phyloP scores from a whole-genome alignment of 1,140 invertebrate species.

The Protaetia brevitarsis region DNA sequence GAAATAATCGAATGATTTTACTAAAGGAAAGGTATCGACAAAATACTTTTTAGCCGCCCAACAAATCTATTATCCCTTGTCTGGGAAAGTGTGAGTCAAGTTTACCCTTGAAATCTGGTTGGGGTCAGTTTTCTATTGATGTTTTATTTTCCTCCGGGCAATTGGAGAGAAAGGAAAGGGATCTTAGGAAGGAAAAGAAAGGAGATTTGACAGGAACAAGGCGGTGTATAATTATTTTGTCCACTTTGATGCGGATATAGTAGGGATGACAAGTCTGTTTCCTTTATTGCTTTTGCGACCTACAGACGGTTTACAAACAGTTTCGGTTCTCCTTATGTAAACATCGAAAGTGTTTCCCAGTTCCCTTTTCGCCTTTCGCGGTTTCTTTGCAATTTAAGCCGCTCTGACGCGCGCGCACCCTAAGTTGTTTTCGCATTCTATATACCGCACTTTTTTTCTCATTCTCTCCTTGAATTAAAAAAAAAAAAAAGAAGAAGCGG shows the following conservation, averaged over 20 bases:
- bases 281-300: neutral
- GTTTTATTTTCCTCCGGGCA: neutral
- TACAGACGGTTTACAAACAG: slow-evolving; percentile 1
- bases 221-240: neutral
- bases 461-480: neutral
- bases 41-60: too few species aligned
- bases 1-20: too few species aligned
- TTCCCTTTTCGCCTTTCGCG: neutral
- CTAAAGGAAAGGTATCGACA: too few species aligned
- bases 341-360: neutral
- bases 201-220: neutral
- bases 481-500: neutral
- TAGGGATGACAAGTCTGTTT: neutral
- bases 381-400: neutral
- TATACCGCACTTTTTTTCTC: neutral
- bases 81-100: too few species aligned
- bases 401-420: neutral
- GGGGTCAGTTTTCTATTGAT: slow-evolving; percentile 5
- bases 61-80: too few species aligned
- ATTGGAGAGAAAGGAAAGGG: neutral
- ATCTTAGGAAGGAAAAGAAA: neutral
- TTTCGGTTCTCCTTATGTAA: slow-evolving; percentile 1
- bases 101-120: too few species aligned
- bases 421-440: neutral
- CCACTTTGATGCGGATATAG: neutral